Percentiles rank a stretch among this genome's conserved stretches.
These are phyloP conservation scores for Drosophila nr. perissopoda DNA, from an alignment of 2,888 invertebrate species.

Conservation along the genomic window DNA sequence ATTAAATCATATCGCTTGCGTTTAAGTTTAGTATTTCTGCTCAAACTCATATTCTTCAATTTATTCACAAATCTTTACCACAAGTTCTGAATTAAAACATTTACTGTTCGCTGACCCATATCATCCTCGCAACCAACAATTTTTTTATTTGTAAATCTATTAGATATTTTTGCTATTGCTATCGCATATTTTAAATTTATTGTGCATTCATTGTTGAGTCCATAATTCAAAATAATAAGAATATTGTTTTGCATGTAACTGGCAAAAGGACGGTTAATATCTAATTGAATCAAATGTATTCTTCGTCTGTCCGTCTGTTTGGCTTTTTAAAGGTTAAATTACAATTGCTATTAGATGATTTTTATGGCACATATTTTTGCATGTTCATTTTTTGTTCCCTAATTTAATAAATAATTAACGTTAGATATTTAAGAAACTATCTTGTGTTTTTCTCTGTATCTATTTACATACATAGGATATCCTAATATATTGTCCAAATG, in stretches of 20 bases:
- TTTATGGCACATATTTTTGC: conserved; percentile 2
- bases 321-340: neutral
- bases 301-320: neutral
- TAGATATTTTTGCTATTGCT: conserved; percentile 1
- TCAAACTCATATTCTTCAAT: conserved; percentile 8
- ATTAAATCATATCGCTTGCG: conserved; percentile 27
- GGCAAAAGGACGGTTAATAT: conserved; percentile 1
- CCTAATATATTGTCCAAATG: neutral
- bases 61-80: neutral
- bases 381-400: conserved; percentile 2
- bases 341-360: neutral
- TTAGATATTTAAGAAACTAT: neutral
- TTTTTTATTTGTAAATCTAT: neutral
- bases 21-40: conserved; percentile 7
- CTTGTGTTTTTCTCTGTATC: neutral
- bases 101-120: neutral
- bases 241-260: neutral
- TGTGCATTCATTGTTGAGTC: neutral
- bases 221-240: neutral
- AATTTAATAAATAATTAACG: neutral
- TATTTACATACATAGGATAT: neutral
- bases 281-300: neutral
- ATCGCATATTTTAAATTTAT: neutral
- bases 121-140: neutral
- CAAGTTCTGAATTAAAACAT: neutral